Evolutionary conservation across 2,888 invertebrate species (phyloP).

Genomic region (Dynastes grantii): DNA sequence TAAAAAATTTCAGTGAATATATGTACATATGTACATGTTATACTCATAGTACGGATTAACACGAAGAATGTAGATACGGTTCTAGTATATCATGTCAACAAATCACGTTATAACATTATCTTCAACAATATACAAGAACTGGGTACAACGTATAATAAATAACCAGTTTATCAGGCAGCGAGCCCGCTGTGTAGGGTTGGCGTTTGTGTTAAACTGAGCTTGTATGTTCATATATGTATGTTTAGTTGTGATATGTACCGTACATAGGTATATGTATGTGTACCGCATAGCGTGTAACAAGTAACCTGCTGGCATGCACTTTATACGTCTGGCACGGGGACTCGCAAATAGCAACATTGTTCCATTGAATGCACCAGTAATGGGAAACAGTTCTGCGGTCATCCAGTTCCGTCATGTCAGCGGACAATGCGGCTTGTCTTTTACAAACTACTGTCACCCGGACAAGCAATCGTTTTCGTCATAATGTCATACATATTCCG

Average conservation of each 20-base stretch:
- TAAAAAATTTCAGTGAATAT: not conserved
- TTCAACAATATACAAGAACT: constrained; percentile 59
- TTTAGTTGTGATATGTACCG: constrained; percentile 27
- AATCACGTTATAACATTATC: constrained; percentile 59
- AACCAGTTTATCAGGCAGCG: constrained; percentile 58
- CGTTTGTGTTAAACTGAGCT: constrained; percentile 27
- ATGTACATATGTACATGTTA: not conserved
- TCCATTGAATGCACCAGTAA: constrained; percentile 61
- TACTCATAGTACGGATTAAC: not conserved
- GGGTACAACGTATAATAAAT: constrained; percentile 57
- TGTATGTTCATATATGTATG: constrained; percentile 14
- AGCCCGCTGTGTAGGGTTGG: constrained; percentile 30
- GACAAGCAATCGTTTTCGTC: constrained; percentile 42
- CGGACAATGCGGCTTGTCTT: constrained; percentile 57
- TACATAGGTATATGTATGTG: constrained; percentile 15
- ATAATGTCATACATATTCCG: constrained; percentile 32
- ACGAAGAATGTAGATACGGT: constrained; percentile 42
- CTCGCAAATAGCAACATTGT: constrained; percentile 60
- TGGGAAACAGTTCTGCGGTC: constrained; percentile 62
- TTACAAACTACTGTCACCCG: constrained; percentile 50
- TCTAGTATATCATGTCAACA: constrained; percentile 57
- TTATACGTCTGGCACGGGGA: constrained; percentile 55
- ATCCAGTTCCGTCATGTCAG: constrained; percentile 62
- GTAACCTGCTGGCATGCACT: constrained; percentile 58
- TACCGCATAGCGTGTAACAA: constrained; percentile 44